Evolutionary conservation across 2,888 invertebrate species (phyloP).

Genomic region (Micropterix aruncella): DNA sequence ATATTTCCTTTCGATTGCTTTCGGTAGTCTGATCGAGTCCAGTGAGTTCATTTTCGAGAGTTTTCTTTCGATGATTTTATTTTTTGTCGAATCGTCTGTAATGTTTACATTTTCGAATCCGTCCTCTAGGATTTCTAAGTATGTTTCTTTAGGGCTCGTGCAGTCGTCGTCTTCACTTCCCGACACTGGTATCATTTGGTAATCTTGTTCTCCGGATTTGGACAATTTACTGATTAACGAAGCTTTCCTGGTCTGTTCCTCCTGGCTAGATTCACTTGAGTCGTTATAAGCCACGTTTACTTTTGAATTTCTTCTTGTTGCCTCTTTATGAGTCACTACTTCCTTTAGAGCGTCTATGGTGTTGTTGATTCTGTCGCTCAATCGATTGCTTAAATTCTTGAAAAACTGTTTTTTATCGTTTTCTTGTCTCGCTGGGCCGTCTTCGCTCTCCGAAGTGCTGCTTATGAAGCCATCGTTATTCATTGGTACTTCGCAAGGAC

Average conservation of each 20-base stretch:
- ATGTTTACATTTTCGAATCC: slow-evolving; percentile 18
- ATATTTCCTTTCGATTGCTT: background rate
- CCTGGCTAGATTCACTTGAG: slow-evolving; percentile 6
- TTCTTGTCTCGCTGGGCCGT: slow-evolving; percentile 17
- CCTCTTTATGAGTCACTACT: slow-evolving; percentile 15
- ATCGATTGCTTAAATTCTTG: slow-evolving; percentile 21
- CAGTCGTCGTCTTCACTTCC: slow-evolving; percentile 24
- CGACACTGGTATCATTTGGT: slow-evolving; percentile 9
- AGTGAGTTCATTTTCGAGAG: background rate
- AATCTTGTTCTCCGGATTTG: slow-evolving; percentile 2
- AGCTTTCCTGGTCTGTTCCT: slow-evolving; percentile 18
- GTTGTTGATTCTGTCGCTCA: slow-evolving; percentile 26
- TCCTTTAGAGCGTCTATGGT: slow-evolving; percentile 24
- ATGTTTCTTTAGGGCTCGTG: slow-evolving; percentile 16
- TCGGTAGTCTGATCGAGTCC: background rate
- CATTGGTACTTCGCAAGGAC: slow-evolving; percentile 28
- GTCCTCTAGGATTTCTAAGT: slow-evolving; percentile 32
- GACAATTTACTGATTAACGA: slow-evolving; percentile 1
- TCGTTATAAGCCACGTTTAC: slow-evolving; percentile 19
- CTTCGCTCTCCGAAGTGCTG: slow-evolving; percentile 16
- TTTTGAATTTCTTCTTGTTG: slow-evolving; percentile 3
- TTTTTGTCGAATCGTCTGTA: slow-evolving; percentile 6
- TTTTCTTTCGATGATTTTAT: slow-evolving; percentile 1
- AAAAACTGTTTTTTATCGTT: slow-evolving; percentile 23
- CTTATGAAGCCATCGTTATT: slow-evolving; percentile 16